Evolutionary conservation across 92 coral and sea anemone species (phyloP).

Genomic region (Zoanthus sansibaricus): DNA sequence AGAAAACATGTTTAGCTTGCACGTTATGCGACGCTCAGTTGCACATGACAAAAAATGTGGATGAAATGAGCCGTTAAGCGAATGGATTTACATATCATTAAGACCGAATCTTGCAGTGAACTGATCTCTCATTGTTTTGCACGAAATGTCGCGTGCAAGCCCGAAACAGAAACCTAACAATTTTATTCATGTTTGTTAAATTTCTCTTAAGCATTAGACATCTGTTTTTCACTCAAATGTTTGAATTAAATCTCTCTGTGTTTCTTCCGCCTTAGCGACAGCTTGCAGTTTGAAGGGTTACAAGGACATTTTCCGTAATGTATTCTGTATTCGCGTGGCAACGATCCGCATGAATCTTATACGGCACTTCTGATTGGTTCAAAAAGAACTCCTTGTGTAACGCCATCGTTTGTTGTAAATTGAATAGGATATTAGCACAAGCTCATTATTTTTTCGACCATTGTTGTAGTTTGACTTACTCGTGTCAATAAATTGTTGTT

Average conservation of each 20-base stretch:
- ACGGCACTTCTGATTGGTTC: slow-evolving; percentile 20
- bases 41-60: slow-evolving; percentile 24
- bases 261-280: slow-evolving; percentile 22
- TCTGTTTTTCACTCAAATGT: background rate
- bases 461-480: slow-evolving; percentile 35
- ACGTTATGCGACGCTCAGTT: slow-evolving; percentile 38
- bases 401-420: slow-evolving; percentile 7
- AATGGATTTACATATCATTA: slow-evolving; percentile 36
- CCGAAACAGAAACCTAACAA: background rate
- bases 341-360: background rate
- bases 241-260: background rate
- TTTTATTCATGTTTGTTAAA: background rate
- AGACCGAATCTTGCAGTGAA: slow-evolving; percentile 21
- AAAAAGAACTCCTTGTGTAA: background rate
- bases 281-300: background rate
- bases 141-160: slow-evolving; percentile 51
- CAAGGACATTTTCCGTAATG: slow-evolving; percentile 3
- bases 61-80: slow-evolving; percentile 27
- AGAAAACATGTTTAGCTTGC: slow-evolving; percentile 41
- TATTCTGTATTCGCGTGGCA: slow-evolving; percentile 48
- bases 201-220: background rate
- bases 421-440: background rate
- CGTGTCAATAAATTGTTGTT: slow-evolving; percentile 37
- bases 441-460: background rate
- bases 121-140: slow-evolving; percentile 42